phyloP scores from a whole-genome alignment of 2,797 vertebrate genomes.

The Girardinus metallicus region DNA sequence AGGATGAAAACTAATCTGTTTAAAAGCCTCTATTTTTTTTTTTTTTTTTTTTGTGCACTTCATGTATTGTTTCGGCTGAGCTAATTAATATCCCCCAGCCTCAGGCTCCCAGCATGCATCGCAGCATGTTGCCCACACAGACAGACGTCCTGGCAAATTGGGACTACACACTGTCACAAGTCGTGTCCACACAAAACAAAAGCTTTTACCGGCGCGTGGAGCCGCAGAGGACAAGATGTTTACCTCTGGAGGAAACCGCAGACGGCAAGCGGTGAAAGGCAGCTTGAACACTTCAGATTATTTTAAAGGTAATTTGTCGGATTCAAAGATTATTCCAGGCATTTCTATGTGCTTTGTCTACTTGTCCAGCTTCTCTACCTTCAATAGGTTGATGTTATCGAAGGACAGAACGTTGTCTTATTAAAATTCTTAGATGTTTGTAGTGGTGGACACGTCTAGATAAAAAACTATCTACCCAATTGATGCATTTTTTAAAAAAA shows the following conservation, averaged over 20 bases:
- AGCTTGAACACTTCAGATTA: slow-evolving; percentile 33
- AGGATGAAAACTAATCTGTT: slow-evolving; percentile 18
- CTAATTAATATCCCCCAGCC: slow-evolving; percentile 68
- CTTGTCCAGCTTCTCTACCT: neutral
- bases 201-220: neutral
- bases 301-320: slow-evolving; percentile 14
- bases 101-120: slow-evolving; percentile 72
- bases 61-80: slow-evolving; percentile 54
- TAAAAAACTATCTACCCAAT: no score
- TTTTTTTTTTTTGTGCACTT: slow-evolving; percentile 3
- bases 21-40: slow-evolving; percentile 19
- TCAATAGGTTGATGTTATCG: neutral
- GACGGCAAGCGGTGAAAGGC: slow-evolving; percentile 29
- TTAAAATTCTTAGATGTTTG: no score
- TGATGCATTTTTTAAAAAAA: no score
- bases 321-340: neutral
- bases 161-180: slow-evolving; percentile 26
- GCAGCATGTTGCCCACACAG: slow-evolving; percentile 62
- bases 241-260: slow-evolving; percentile 9
- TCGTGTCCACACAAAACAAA: slow-evolving; percentile 26
- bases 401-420: no score
- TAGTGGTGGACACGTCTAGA: no score
- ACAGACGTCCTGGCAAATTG: slow-evolving; percentile 66
- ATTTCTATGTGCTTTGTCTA: neutral
- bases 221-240: slow-evolving; percentile 35